Evolutionary conservation across 2,888 invertebrate genomes (phyloP).

Genomic region (Dendrolimus houi): DNA sequence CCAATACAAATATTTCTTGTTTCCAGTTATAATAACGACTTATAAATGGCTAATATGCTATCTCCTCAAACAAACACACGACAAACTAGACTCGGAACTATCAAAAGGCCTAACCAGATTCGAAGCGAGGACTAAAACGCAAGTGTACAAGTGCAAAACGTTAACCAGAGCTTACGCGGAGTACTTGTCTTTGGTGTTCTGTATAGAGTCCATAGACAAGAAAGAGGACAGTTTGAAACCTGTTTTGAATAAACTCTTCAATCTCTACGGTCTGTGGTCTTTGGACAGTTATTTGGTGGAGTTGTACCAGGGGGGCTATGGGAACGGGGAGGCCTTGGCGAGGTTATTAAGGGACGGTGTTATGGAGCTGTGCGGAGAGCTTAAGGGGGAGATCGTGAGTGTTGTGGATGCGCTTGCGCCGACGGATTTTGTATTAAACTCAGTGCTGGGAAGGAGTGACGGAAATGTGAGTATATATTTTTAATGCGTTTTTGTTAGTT

Average conservation of each 20-base stretch:
- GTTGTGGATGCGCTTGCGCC: constrained; percentile 92
- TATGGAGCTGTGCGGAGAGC: constrained; percentile 78
- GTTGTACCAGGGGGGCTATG: constrained; percentile 82
- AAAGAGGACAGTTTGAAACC: constrained; percentile 49
- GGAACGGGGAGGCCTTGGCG: constrained; percentile 71
- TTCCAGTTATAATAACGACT: constrained; percentile 80
- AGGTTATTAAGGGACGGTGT: constrained; percentile 80
- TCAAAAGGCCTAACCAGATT: constrained; percentile 80
- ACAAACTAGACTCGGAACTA: constrained; percentile 74
- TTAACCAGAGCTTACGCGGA: constrained; percentile 88
- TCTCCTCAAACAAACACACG: constrained; percentile 82
- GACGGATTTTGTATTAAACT: constrained; percentile 92
- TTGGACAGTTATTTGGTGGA: constrained; percentile 83
- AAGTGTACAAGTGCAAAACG: constrained; percentile 86
- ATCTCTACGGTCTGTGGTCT: constrained; percentile 57
- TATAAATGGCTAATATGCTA: constrained; percentile 92
- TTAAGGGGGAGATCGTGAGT: constrained; percentile 86
- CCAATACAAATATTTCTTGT: neutral
- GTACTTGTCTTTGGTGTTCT: constrained; percentile 75
- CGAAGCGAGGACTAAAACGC: constrained; percentile 85
- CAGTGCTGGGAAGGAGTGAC: constrained; percentile 89
- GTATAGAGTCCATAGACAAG: constrained; percentile 57
- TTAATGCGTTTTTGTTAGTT: constrained; percentile 2
- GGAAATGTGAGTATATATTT: constrained; percentile 79
- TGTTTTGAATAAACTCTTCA: constrained; percentile 65